phyloP scores from a whole-genome alignment of 2,888 invertebrate genomes.

The Phengaris alcon region DNA sequence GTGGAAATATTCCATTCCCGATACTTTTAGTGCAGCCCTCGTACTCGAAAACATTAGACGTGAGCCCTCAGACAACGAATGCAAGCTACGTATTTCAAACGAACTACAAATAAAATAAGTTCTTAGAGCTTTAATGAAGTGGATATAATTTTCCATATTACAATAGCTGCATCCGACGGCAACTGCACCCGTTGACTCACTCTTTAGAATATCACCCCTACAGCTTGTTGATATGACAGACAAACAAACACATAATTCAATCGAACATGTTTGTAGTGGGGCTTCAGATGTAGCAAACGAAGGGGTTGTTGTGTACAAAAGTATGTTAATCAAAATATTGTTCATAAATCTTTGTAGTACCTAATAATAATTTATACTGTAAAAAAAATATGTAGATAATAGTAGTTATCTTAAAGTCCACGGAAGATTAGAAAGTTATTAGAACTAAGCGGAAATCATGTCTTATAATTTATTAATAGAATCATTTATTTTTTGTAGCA shows the following conservation, averaged over 20 bases:
- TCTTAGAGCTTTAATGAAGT: neutral
- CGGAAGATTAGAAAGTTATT: neutral
- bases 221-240: neutral
- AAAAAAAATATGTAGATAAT: neutral
- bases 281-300: neutral
- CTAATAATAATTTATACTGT: too few relatives aligned
- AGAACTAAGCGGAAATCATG: neutral
- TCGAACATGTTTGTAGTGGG: constrained; percentile 11
- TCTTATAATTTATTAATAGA: neutral
- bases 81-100: neutral
- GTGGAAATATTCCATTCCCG: too few relatives aligned
- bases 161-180: neutral
- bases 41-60: neutral
- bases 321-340: neutral
- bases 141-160: neutral
- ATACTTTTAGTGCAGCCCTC: too few relatives aligned
- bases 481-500: neutral
- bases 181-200: too few relatives aligned
- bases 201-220: constrained; percentile 14
- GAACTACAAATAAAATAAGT: neutral
- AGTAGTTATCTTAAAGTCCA: neutral
- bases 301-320: neutral
- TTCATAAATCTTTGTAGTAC: neutral
- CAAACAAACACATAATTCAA: constrained; percentile 25
- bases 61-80: neutral